Percentiles rank a stretch among this genome's conserved stretches.
These are phyloP conservation scores for Thymelicus lineola DNA, from an alignment of 2,888 invertebrate genomes.

Conservation along the genomic window DNA sequence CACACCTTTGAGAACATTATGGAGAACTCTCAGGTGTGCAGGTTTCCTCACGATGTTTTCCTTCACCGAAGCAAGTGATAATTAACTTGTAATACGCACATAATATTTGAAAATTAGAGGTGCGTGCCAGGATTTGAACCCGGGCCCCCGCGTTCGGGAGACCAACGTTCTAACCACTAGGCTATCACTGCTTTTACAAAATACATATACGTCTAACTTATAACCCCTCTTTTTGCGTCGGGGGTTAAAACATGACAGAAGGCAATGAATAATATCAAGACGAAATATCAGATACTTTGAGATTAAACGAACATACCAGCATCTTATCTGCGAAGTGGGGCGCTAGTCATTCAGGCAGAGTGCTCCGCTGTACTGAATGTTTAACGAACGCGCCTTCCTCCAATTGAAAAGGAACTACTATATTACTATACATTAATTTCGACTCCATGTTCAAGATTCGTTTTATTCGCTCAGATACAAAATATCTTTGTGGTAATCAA, in stretches of 20 bases:
- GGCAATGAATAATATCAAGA: neutral
- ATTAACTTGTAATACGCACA: no score
- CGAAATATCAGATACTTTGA: constrained; percentile 12
- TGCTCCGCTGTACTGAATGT: constrained; percentile 59
- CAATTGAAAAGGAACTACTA: constrained; percentile 73
- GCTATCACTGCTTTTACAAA: no score
- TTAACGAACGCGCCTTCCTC: constrained; percentile 63
- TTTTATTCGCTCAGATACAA: neutral
- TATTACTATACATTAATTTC: constrained; percentile 66
- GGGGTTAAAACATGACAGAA: neutral
- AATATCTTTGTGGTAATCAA: neutral
- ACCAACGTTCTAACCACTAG: no score
- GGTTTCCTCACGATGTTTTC: no score
- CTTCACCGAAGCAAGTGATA: no score
- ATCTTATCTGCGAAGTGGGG: constrained; percentile 26
- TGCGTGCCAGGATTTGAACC: no score
- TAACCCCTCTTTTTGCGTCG: no score
- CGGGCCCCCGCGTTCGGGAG: no score
- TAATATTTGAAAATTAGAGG: no score
- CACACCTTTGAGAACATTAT: no score
- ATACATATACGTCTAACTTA: no score
- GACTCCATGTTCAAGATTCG: constrained; percentile 55
- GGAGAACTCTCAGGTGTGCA: no score
- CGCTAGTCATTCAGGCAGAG: constrained; percentile 43
- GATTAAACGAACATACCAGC: constrained; percentile 14